Evolutionary conservation across 2,797 vertebrate genomes (phyloP).

Genomic region (Petrocephalus sullivani): DNA sequence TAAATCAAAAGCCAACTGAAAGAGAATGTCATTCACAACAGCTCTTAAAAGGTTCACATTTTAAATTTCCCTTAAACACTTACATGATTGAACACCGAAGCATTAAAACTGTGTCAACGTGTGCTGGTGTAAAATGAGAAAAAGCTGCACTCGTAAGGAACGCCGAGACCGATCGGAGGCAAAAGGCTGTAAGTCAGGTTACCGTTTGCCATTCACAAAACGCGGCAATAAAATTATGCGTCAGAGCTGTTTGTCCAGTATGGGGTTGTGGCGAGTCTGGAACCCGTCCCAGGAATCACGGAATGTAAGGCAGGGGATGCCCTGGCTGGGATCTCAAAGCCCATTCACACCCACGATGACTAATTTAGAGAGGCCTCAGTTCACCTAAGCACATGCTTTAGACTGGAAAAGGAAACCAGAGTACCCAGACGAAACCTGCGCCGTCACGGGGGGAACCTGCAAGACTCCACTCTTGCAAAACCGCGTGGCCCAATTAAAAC

Average conservation of each 20-base stretch:
- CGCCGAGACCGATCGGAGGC: background rate
- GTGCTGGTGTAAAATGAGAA: background rate
- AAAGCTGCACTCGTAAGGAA: background rate
- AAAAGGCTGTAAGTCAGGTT: background rate
- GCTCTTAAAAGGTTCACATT: background rate
- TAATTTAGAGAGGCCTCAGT: background rate
- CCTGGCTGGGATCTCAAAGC: background rate
- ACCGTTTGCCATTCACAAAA: background rate
- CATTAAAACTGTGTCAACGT: background rate
- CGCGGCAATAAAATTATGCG: background rate
- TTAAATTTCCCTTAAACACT: background rate
- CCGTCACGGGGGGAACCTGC: background rate
- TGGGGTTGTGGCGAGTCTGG: background rate
- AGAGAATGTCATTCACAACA: background rate
- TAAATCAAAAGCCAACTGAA: background rate
- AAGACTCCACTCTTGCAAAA: background rate
- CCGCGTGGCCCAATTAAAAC: background rate
- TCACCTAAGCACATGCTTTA: background rate
- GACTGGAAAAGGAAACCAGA: background rate
- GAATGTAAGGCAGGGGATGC: background rate
- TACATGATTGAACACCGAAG: background rate
- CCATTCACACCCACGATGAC: background rate
- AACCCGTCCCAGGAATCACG: background rate
- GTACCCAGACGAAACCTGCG: background rate
- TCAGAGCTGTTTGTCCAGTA: background rate